Conservation (phyloP, 1,140 invertebrate species). For the Caligus rogercresseyi region DNA sequence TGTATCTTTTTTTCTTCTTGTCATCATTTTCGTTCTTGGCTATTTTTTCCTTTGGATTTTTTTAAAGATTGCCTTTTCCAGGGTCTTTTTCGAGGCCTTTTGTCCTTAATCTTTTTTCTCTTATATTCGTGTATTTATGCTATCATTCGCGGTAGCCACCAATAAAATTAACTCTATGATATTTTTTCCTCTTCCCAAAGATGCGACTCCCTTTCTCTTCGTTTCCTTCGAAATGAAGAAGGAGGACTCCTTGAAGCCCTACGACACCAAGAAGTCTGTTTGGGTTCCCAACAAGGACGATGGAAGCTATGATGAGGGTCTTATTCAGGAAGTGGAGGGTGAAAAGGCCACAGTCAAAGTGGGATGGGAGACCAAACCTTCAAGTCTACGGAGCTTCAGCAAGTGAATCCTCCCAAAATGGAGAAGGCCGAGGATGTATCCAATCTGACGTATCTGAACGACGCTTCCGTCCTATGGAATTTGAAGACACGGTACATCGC, state of each 20-base stretch:
- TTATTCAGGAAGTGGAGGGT: conserved; percentile 13
- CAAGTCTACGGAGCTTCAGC: conserved; percentile 90
- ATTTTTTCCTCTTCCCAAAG: conserved; percentile 30
- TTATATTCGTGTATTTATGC: no score
- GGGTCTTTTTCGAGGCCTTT: no score
- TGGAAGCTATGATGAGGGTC: conserved; percentile 33
- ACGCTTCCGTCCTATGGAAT: conserved; percentile 42
- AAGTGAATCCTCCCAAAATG: conserved; percentile 63
- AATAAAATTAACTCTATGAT: neutral
- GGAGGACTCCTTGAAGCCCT: conserved; percentile 88
- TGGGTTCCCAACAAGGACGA: conserved; percentile 97
- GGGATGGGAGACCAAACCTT: conserved; percentile 51
- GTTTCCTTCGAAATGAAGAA: conserved; percentile 86
- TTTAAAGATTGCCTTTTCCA: no score
- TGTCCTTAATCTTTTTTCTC: no score
- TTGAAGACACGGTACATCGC: conserved; percentile 36
- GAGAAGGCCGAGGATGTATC: conserved; percentile 46
- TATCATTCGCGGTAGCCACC: no score
- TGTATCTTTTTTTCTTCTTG: no score
- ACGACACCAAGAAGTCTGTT: conserved; percentile 95
- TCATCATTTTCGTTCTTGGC: no score
- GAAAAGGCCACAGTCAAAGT: conserved; percentile 15
- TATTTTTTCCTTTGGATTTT: no score
- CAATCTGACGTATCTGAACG: conserved; percentile 46
- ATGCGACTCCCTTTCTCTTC: conserved; percentile 82